Evolutionary conservation across 2,888 invertebrate species (phyloP), one percentile per base, ranked within the genome.

Genomic region (Tetanocera ferruginea): DNA sequence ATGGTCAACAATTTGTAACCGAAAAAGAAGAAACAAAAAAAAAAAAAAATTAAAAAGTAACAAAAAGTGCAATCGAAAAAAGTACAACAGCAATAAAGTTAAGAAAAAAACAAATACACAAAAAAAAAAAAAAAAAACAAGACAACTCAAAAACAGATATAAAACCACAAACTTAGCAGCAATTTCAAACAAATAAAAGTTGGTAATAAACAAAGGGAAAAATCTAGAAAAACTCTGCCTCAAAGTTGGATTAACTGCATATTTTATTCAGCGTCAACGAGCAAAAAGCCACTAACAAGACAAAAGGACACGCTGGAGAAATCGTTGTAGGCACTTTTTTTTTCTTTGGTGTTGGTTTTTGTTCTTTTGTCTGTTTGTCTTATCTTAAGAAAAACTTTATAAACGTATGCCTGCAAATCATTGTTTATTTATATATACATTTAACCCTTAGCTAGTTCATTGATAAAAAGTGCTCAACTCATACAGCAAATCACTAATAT

Each of bases 181-280:
- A 57, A 23, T 57, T 57, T 57, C 11, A 57, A 28, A 57, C 19
- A 57, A 57, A 57, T 57, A 57, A 57, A 57, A 57, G 57, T 57
- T 57, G 28, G 57, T 23, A 57, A 57, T 28, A 28, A 57, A 57
- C 23, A 28, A 23, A 57, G 28, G 6, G 11, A 57, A n/a, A 55
- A 57, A 57, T 14, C 25, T 28, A 57, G 9, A 25, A 19, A 57
- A 57, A 57, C 19, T 57, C 17, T 25, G 28, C 57, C 28, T 19
- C 23, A 57, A 23, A 28, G 23, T 57, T 57, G 57, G 3, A 23
- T 57, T 57, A 23, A 11, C 57, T 11, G 9, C 57, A 57, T 57
- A 57, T 57, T 19, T 57, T 23, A 23, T 23, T 57, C 57, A 57
- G 23, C 23, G 57, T 23, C 57, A 19, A 28, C 55, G 9, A 23